Evolutionary conservation across 2,797 vertebrate genomes (phyloP).

Genomic region (Calcarius lapponicus): DNA sequence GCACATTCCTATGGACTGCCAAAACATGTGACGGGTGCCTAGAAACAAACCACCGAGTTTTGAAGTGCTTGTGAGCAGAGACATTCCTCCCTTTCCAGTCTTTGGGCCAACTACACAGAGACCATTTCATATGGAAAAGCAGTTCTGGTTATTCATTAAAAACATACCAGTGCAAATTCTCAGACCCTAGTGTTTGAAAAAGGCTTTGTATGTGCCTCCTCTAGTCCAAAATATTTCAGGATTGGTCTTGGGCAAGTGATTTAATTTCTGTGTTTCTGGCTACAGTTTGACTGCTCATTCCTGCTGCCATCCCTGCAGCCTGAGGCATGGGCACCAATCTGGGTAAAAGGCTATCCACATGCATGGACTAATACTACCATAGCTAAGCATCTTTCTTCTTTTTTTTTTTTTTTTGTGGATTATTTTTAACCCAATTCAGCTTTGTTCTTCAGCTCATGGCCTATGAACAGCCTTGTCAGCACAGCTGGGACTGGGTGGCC

Average conservation of each 20-base stretch:
- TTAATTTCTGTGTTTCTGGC: not conserved
- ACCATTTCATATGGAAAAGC: constrained; percentile 22
- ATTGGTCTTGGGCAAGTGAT: not conserved
- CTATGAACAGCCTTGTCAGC: not conserved
- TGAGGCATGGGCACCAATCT: accelerated
- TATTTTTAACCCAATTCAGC: not conserved
- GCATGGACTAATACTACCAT: accelerated
- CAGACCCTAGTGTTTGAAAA: not conserved
- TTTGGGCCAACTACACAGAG: not conserved
- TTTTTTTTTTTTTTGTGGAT: not conserved
- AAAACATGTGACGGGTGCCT: constrained; percentile 46
- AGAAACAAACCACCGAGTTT: constrained; percentile 26
- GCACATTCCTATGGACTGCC: constrained; percentile 43
- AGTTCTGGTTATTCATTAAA: not conserved
- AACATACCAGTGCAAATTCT: not conserved
- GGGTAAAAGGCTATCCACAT: not conserved
- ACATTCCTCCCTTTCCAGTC: constrained; percentile 8
- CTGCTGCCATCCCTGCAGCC: not conserved
- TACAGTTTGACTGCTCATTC: not conserved
- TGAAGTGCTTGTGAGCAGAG: constrained; percentile 28
- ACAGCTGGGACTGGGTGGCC: not conserved
- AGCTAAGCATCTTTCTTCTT: not conserved
- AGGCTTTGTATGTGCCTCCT: not conserved
- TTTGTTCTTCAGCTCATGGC: not conserved
- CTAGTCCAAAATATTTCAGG: not conserved